These are phyloP conservation scores for Oasisia sp. DNA, from an alignment of 2,888 invertebrate species.

Conservation along the genomic window DNA sequence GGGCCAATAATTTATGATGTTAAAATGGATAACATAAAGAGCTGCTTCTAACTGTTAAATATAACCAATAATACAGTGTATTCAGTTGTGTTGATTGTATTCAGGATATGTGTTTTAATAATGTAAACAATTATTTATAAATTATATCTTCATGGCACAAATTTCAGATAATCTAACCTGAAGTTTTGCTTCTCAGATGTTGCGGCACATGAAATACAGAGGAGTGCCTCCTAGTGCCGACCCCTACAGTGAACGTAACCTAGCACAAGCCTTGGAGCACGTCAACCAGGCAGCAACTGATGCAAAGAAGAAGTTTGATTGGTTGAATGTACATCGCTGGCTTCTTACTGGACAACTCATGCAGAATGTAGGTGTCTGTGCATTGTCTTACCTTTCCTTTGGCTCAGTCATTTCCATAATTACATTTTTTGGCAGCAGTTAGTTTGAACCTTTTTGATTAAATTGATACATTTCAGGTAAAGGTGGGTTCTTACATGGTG, in stretches of 20 bases:
- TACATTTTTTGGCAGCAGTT: too few species aligned
- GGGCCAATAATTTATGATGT: too few species aligned
- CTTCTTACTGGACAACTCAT: slow-evolving; percentile 49
- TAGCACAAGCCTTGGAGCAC: slow-evolving; percentile 39
- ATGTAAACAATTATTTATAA: neutral
- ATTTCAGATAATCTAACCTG: neutral
- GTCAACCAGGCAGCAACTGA: slow-evolving; percentile 46
- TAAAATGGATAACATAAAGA: neutral
- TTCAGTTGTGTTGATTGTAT: neutral
- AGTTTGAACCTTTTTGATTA: too few species aligned
- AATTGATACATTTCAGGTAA: too few species aligned
- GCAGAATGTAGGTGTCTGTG: neutral
- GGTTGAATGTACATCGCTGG: slow-evolving; percentile 51
- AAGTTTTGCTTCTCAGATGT: slow-evolving; percentile 44
- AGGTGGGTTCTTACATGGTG: too few species aligned
- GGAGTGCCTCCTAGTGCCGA: slow-evolving; percentile 53
- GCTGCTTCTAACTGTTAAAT: neutral
- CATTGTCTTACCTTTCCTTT: neutral
- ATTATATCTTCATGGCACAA: neutral
- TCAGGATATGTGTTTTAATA: neutral
- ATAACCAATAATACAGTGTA: neutral
- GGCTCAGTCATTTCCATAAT: neutral
- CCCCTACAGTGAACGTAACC: slow-evolving; percentile 52
- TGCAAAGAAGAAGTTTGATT: slow-evolving; percentile 47
- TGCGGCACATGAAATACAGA: slow-evolving; percentile 57